Conservation (phyloP, 2,797 vertebrate species). For the Melanogrammus aeglefinus region DNA sequence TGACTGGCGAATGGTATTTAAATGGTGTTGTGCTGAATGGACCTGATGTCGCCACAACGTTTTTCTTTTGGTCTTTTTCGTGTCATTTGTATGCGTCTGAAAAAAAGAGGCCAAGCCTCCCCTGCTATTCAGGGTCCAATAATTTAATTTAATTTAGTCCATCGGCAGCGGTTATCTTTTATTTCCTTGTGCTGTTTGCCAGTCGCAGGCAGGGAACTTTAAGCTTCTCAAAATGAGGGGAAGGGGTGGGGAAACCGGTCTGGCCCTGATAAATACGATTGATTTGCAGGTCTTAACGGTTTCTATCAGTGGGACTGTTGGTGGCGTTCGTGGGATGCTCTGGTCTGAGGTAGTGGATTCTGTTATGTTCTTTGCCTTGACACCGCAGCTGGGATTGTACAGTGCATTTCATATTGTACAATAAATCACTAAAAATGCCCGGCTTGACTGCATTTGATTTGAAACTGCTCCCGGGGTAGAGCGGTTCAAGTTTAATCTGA, state of each 20-base stretch:
- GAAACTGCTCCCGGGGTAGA: background rate
- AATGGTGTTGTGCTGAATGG: constrained; percentile 24
- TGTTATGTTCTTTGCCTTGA: constrained; percentile 58
- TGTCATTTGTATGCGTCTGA: constrained; percentile 47
- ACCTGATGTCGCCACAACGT: constrained; percentile 1
- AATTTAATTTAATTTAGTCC: constrained; percentile 25
- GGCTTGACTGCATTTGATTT: constrained; percentile 24
- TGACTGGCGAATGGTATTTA: constrained; percentile 57
- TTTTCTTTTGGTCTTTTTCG: constrained; percentile 59
- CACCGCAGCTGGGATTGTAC: constrained; percentile 66
- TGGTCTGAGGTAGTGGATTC: constrained; percentile 52
- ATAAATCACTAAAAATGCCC: constrained; percentile 77
- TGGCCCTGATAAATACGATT: constrained; percentile 38
- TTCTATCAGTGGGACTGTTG: constrained; percentile 50
- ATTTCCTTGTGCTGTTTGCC: constrained; percentile 39
- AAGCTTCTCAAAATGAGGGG: constrained; percentile 28
- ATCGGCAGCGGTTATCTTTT: constrained; percentile 28
- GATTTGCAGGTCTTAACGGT: constrained; percentile 33
- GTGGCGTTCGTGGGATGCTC: constrained; percentile 59
- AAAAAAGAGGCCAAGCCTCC: constrained; percentile 55
- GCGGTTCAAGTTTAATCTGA: too few relatives aligned
- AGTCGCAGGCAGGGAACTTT: constrained; percentile 35
- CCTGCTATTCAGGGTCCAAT: constrained; percentile 48
- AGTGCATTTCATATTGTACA: constrained; percentile 71
- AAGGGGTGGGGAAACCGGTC: background rate